These are phyloP conservation scores for Phalera bucephala DNA, from an alignment of 2,888 invertebrate genomes.

Conservation along the genomic window DNA sequence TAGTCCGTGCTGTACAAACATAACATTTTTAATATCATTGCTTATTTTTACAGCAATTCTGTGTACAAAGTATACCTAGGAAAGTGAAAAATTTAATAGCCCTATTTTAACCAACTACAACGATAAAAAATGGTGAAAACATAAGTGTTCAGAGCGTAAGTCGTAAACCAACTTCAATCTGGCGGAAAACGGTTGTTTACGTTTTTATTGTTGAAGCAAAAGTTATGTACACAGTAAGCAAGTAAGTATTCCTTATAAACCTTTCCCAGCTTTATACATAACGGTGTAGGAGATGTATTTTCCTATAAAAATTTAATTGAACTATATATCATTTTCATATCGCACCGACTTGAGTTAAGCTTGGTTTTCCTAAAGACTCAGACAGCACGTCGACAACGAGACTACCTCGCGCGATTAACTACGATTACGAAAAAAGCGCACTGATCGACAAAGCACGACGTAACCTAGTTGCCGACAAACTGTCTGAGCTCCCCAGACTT, in stretches of 20 bases:
- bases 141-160: constrained; percentile 2
- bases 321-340: neutral
- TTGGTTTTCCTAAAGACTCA: neutral
- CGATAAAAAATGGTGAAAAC: neutral
- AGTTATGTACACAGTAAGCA: constrained; percentile 2
- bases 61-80: neutral
- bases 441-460: too few species aligned
- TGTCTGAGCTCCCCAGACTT: too few species aligned
- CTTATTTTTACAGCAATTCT: neutral
- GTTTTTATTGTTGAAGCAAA: constrained; percentile 1
- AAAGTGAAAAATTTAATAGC: neutral
- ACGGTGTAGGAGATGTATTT: neutral
- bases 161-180: constrained; percentile 3
- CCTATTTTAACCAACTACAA: neutral
- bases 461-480: too few species aligned
- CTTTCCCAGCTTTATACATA: neutral
- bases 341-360: neutral
- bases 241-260: neutral
- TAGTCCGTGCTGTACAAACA: too few species aligned
- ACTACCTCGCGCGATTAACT: too few species aligned
- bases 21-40: too few species aligned
- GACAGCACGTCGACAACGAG: neutral
- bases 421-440: too few species aligned
- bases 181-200: constrained; percentile 2
- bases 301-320: constrained; percentile 1